Conservation (phyloP, 2,113 vertebrate species). For the Carassius carassius region DNA sequence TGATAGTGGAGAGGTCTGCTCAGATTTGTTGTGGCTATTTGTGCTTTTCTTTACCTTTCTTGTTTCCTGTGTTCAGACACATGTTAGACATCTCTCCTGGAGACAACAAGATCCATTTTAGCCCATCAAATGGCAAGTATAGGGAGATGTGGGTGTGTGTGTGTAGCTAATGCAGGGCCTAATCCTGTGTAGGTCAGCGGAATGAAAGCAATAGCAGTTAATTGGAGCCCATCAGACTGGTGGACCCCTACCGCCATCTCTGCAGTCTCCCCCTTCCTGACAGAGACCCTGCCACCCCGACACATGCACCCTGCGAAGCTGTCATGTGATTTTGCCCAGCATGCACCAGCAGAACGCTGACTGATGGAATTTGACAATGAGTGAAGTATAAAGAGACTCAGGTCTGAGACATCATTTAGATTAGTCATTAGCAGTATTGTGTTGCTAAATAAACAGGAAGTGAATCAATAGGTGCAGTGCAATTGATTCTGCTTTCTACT, state of each 20-base stretch:
- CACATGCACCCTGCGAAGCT: constrained; percentile 4
- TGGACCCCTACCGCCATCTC: constrained; percentile 19
- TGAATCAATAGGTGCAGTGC: background rate
- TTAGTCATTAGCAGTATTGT: background rate
- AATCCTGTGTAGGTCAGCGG: constrained; percentile 42
- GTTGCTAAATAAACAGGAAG: background rate
- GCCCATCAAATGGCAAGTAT: background rate
- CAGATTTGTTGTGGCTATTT: constrained; percentile 9
- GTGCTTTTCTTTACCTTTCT: constrained; percentile 14
- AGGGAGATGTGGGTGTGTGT: background rate
- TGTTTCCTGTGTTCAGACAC: background rate
- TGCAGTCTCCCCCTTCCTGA: constrained; percentile 16
- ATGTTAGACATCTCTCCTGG: constrained; percentile 4
- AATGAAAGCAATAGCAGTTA: constrained; percentile 37
- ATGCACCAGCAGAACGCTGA: constrained; percentile 30
- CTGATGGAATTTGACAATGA: background rate
- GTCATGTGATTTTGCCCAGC: constrained; percentile 28
- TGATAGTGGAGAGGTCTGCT: background rate
- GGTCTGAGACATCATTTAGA: background rate
- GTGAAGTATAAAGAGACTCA: background rate
- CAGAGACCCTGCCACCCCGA: constrained; percentile 12
- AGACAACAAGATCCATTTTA: background rate
- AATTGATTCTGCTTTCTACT: background rate
- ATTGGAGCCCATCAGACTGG: constrained; percentile 29
- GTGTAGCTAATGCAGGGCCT: constrained; percentile 28